These are phyloP conservation scores for Apaloderma vittatum DNA, from an alignment of 2,113 vertebrate species.

Conservation along the genomic window DNA sequence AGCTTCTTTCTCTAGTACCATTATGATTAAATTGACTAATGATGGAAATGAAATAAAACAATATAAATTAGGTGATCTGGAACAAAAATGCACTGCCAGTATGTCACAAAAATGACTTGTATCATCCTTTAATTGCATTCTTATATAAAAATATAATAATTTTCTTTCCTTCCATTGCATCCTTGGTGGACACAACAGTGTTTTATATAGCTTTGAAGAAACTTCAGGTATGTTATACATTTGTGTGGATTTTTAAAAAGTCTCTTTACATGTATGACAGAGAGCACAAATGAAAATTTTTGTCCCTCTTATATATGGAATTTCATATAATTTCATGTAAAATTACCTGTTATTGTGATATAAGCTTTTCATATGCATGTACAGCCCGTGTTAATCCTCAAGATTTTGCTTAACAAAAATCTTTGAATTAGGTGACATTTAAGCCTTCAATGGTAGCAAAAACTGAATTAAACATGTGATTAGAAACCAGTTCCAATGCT, in stretches of 20 bases:
- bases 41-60: background rate
- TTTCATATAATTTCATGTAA: background rate
- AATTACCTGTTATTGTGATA: background rate
- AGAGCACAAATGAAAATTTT: background rate
- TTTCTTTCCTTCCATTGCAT: background rate
- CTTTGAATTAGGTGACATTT: background rate
- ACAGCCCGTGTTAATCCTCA: background rate
- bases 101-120: background rate
- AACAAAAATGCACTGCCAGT: background rate
- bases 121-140: background rate
- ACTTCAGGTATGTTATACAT: background rate
- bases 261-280: background rate
- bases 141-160: background rate
- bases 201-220: background rate
- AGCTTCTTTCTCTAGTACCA: background rate
- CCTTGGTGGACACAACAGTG: background rate
- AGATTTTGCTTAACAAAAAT: background rate
- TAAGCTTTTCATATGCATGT: background rate
- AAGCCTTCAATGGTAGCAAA: background rate
- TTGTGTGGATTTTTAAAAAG: background rate
- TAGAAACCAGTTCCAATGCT: background rate
- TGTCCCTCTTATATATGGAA: background rate
- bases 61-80: background rate
- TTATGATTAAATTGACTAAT: conserved; percentile 16
- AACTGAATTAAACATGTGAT: background rate